These are phyloP conservation scores for Notothenia rossii DNA, from an alignment of 2,113 vertebrate species.

Conservation along the genomic window DNA sequence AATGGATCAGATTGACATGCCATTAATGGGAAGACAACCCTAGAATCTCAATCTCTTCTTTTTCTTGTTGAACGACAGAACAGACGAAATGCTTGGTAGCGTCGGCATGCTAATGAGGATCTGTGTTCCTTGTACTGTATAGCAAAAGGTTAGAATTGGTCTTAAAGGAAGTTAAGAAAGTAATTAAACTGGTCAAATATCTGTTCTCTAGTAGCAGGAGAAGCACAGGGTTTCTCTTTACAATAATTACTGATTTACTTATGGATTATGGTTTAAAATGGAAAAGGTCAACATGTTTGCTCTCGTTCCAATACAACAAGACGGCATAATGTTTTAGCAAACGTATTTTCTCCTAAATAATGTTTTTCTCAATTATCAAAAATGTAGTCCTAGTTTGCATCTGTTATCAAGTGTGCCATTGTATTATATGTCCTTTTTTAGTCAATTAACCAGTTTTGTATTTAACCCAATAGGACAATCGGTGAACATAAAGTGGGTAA, in stretches of 20 bases:
- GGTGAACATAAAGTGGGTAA: not conserved
- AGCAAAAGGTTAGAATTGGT: not conserved
- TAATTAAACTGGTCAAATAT: not conserved
- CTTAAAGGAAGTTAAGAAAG: not conserved
- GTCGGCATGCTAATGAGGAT: not conserved
- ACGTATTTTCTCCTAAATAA: too few relatives aligned
- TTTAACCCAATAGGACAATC: not conserved
- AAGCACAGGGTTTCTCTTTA: not conserved
- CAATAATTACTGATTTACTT: not conserved
- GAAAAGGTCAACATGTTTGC: not conserved
- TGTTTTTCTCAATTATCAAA: too few relatives aligned
- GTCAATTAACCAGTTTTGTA: not conserved
- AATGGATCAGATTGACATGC: conserved; percentile 1
- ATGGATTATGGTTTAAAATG: not conserved
- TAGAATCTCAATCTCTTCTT: not conserved
- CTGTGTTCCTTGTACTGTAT: not conserved
- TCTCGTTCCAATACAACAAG: not conserved
- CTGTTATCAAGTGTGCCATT: too few relatives aligned
- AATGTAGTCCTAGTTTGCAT: not conserved
- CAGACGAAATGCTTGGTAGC: not conserved
- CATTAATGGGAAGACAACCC: not conserved
- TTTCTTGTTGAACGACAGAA: not conserved
- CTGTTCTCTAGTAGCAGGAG: not conserved
- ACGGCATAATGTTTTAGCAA: not conserved
- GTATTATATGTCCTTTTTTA: not conserved